Conservation (phyloP, 2,888 invertebrate genomes). For the Chesias legatella region DNA sequence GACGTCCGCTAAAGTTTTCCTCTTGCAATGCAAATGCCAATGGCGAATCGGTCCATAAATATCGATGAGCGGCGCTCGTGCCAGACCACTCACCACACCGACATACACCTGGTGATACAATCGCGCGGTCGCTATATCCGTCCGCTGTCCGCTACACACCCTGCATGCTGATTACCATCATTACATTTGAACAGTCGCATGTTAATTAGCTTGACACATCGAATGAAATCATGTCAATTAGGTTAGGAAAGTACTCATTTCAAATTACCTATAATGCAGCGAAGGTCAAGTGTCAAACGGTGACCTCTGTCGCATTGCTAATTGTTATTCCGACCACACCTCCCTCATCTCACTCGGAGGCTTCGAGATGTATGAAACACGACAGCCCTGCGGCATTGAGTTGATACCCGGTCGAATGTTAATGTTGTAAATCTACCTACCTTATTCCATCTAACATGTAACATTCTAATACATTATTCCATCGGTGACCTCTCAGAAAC, state of each 20-base stretch:
- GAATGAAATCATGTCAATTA: conserved; percentile 9
- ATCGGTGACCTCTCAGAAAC: conserved; percentile 41
- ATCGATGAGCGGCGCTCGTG: conserved; percentile 32
- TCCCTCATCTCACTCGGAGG: conserved; percentile 35
- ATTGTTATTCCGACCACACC: conserved; percentile 46
- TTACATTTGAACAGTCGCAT: conserved; percentile 45
- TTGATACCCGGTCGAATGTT: conserved; percentile 48
- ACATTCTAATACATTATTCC: conserved; percentile 46
- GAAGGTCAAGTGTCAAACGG: conserved; percentile 35
- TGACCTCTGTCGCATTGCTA: conserved; percentile 40
- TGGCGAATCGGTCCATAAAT: conserved; percentile 44
- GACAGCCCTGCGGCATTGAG: conserved; percentile 60
- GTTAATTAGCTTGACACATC: conserved; percentile 30
- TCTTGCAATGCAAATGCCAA: conserved; percentile 50
- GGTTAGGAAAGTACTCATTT: conserved; percentile 3
- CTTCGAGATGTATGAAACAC: conserved; percentile 44
- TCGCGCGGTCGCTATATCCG: conserved; percentile 40
- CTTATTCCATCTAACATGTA: no score
- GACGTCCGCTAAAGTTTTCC: conserved; percentile 38
- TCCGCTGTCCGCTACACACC: conserved; percentile 27
- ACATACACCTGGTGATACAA: conserved; percentile 23
- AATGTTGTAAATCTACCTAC: conserved; percentile 44
- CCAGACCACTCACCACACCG: conserved; percentile 26
- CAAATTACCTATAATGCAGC: conserved; percentile 11
- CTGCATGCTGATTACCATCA: conserved; percentile 56